These are phyloP conservation scores for Halcyon leucocephala DNA, from an alignment of 2,797 vertebrate genomes.

Conservation along the genomic window DNA sequence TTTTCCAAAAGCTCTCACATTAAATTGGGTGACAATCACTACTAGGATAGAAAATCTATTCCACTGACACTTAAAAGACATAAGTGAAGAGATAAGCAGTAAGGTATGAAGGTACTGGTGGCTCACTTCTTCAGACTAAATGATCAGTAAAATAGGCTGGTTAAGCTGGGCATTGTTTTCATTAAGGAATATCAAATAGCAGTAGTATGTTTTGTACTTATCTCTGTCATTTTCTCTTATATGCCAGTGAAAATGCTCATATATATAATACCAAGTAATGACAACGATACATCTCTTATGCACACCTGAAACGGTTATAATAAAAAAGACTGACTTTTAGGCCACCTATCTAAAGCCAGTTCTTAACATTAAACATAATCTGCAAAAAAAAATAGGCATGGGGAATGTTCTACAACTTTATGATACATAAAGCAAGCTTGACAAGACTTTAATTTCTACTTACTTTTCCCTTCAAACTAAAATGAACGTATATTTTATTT, in stretches of 20 bases:
- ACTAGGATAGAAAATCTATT: constrained; percentile 2
- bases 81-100: background rate
- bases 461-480: background rate
- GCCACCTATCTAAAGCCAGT: background rate
- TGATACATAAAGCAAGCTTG: background rate
- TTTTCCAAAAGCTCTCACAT: background rate
- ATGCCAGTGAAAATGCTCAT: background rate
- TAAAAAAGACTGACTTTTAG: background rate
- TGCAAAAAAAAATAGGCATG: background rate
- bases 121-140: background rate
- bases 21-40: background rate
- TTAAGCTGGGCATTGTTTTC: background rate
- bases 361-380: background rate
- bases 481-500: background rate
- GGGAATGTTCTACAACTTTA: background rate
- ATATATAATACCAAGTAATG: background rate
- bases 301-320: background rate
- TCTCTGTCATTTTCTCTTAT: background rate
- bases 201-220: background rate
- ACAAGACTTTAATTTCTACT: background rate
- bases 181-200: background rate
- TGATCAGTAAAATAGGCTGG: background rate
- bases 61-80: background rate
- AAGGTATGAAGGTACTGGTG: background rate
- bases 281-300: background rate